Evolutionary conservation across 2,113 vertebrate genomes (phyloP).

Genomic region (Cryptotis parvus): DNA sequence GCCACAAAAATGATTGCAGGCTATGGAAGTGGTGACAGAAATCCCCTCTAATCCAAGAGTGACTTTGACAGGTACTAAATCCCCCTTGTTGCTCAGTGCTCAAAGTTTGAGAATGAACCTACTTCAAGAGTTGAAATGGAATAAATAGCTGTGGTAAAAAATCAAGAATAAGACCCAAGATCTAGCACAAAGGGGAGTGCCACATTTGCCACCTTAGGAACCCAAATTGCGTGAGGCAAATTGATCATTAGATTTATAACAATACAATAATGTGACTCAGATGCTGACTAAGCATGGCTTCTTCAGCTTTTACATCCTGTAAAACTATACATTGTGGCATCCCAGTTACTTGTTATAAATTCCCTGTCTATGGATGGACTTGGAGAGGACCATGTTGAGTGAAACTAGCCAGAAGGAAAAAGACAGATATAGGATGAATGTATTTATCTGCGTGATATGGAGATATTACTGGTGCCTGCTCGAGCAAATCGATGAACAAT

Average conservation of each 20-base stretch:
- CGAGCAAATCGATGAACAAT: no score
- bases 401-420: no score
- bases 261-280: neutral
- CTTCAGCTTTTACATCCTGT: neutral
- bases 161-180: slow-evolving; percentile 36
- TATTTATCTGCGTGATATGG: no score
- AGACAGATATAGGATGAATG: no score
- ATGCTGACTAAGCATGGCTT: neutral
- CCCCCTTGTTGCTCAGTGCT: neutral
- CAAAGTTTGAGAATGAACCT: neutral
- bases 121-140: slow-evolving; percentile 48
- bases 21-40: neutral
- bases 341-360: neutral
- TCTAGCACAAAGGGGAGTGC: neutral
- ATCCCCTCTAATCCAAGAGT: slow-evolving; percentile 40
- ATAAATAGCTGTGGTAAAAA: neutral
- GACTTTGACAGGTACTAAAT: slow-evolving; percentile 36
- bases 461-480: no score
- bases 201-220: neutral
- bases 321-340: neutral
- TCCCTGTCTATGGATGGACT: neutral
- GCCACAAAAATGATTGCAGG: neutral
- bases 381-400: no score
- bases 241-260: neutral
- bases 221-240: neutral